Conservation (phyloP, 2,888 invertebrate species). For the Petrolisthes cinctipes region DNA sequence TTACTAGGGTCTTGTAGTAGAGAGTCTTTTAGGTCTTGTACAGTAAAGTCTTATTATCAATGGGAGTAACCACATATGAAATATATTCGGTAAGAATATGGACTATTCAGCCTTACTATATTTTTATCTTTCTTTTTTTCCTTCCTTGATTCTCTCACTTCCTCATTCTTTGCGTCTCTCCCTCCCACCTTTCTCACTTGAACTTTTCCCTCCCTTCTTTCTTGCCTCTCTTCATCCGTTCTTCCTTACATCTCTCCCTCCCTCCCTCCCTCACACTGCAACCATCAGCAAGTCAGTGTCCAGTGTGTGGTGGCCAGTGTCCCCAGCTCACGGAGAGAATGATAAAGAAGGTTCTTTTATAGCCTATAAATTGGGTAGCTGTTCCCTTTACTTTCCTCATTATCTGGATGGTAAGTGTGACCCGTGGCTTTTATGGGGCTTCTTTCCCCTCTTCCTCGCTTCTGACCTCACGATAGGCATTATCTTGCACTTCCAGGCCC, state of each 20-base stretch:
- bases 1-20: no score
- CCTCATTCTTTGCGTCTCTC: neutral
- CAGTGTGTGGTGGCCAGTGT: neutral
- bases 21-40: no score
- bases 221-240: neutral
- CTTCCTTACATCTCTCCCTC: neutral
- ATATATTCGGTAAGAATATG: no score
- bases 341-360: slow-evolving; percentile 38
- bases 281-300: neutral
- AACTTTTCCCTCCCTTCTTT: neutral
- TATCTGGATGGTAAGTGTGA: slow-evolving; percentile 26
- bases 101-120: no score
- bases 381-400: slow-evolving; percentile 37
- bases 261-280: neutral
- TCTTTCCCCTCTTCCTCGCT: neutral
- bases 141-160: neutral
- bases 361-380: slow-evolving; percentile 36
- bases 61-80: no score
- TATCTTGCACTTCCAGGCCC: neutral
- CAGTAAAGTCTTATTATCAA: no score
- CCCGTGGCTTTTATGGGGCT: slow-evolving; percentile 31
- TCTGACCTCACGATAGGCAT: slow-evolving; percentile 7
- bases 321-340: slow-evolving; percentile 6
- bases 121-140: no score
- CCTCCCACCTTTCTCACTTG: neutral